Evolutionary conservation across 2,888 invertebrate species (phyloP), one percentile per base, ranked within the genome.

Genomic region (Meloe dianella): DNA sequence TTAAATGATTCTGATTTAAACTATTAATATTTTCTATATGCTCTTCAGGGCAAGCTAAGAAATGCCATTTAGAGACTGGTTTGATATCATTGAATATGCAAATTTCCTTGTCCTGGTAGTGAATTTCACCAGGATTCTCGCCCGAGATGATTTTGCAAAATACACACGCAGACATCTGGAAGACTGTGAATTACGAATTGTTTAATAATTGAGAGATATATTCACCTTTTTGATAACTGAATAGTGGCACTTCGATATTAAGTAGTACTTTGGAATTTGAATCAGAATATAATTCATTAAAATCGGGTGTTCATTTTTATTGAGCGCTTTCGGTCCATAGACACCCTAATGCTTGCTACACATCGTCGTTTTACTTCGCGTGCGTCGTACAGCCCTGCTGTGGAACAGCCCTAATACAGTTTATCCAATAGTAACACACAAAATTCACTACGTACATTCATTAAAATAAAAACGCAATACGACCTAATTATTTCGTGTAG

Each of bases 71-170:
- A 0, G 93, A 88, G 0, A 92, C 94, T 4, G 97, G 97, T 78
- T 90, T 90, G 22, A 90, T 95, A 78, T 97, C 96, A 38, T 89
- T 88, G 79, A 97, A 95, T 38, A 94, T 91, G 9, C 92, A 87
- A 47, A 92, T 84, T 57, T 92, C 88, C 0, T 94, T 91, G 75
- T 93, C 91, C 85, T 93, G 89, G 74, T 87, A 89, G 61, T 91
- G 82, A 68, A 91, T 86, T 75, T 89, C 87, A 0, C 90, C 89
- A 0, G 87, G 83, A 27, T 86, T 87, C 68, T 88, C 82, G 61
- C 89, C 89, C 54, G 86, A 86, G 14, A 88, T 85, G 63, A 94
- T 93, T 79, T 91, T 89, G 80, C 94, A 94, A 82, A 94, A 94
- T 71, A 92, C 81, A 78, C 94, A 94, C 30, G 64, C 22, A 30